phyloP scores from a whole-genome alignment of 2,888 invertebrate species.

The Ochropacha duplaris region DNA sequence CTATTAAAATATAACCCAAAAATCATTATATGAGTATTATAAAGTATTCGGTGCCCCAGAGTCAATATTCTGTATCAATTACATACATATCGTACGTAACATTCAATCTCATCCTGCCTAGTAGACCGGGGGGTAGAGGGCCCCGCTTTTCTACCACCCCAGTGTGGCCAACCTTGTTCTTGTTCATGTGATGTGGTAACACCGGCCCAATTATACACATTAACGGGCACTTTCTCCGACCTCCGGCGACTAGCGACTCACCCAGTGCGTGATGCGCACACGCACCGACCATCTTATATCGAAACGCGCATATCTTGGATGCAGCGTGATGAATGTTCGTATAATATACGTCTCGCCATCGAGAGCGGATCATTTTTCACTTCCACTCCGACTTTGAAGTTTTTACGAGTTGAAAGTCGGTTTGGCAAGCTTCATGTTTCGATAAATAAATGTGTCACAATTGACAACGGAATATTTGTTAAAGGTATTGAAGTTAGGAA shows the following conservation, averaged over 20 bases:
- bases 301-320: background rate
- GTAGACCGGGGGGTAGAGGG: too few relatives aligned
- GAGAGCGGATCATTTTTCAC: background rate
- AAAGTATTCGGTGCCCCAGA: too few relatives aligned
- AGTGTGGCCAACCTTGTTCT: background rate
- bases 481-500: too few relatives aligned
- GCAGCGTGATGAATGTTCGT: background rate
- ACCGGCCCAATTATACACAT: conserved; percentile 52
- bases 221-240: conserved; percentile 54
- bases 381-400: background rate
- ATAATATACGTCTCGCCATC: background rate
- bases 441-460: background rate
- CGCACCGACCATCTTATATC: background rate
- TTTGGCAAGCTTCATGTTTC: background rate
- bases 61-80: too few relatives aligned
- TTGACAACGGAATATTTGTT: too few relatives aligned
- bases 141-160: background rate
- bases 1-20: too few relatives aligned
- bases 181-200: conserved; percentile 39
- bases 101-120: too few relatives aligned
- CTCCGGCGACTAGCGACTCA: conserved; percentile 25
- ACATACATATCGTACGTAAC: too few relatives aligned
- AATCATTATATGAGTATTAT: too few relatives aligned
- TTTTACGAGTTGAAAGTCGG: background rate
- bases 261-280: background rate